Conservation (phyloP, 2,888 invertebrate genomes). For the Nomada hirtipes region DNA sequence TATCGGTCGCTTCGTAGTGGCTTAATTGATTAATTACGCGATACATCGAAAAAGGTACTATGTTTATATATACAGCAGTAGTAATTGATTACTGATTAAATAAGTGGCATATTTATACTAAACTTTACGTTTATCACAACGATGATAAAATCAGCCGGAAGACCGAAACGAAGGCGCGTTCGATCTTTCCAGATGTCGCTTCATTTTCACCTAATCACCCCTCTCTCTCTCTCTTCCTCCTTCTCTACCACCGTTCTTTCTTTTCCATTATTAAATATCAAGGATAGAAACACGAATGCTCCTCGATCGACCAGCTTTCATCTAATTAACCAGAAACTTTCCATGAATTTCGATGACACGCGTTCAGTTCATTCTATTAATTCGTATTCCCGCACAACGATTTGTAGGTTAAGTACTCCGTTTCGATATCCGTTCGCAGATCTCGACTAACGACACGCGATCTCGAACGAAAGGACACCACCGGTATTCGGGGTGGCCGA, state of each 20-base stretch:
- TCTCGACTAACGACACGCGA: neutral
- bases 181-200: constrained; percentile 37
- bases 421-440: neutral
- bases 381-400: neutral
- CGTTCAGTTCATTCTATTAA: neutral
- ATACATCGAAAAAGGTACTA: constrained; percentile 80
- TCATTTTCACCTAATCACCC: neutral
- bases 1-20: constrained; percentile 50
- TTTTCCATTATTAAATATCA: neutral
- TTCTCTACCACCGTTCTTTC: neutral
- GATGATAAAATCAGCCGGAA: constrained; percentile 80
- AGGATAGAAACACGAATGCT: constrained; percentile 1
- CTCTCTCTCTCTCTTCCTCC: neutral
- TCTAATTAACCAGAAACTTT: neutral
- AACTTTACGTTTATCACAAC: constrained; percentile 83
- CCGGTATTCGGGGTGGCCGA: constrained; percentile 12
- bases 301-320: constrained; percentile 45
- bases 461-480: constrained; percentile 16
- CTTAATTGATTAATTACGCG: constrained; percentile 77
- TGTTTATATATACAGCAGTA: constrained; percentile 81
- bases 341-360: constrained; percentile 23
- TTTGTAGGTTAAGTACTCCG: neutral
- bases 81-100: constrained; percentile 83
- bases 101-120: constrained; percentile 80
- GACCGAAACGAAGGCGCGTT: constrained; percentile 50